Conservation (phyloP, 1,140 invertebrate genomes). For the Nylanderia fulva region DNA sequence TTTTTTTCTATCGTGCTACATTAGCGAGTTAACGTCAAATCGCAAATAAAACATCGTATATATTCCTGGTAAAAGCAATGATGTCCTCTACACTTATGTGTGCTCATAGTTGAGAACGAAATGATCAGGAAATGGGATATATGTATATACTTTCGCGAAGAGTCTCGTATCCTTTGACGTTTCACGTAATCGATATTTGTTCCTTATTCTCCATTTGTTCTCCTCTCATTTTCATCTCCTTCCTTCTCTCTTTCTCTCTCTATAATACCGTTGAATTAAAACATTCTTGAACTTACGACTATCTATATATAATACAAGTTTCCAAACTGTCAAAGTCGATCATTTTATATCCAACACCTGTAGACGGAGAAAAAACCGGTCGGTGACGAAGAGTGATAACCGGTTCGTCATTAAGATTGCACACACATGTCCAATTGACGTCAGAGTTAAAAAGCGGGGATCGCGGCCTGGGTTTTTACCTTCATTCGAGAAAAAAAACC, state of each 20-base stretch:
- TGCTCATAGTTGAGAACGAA: neutral
- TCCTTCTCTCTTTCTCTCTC: too few species aligned
- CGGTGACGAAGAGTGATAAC: neutral
- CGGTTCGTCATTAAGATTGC: neutral
- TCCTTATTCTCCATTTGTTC: neutral
- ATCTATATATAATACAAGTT: too few species aligned
- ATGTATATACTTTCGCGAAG: neutral
- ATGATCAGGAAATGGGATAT: slow-evolving; percentile 10
- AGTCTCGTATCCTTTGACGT: neutral
- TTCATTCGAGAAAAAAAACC: neutral
- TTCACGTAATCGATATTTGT: neutral
- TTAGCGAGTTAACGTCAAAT: slow-evolving; percentile 9
- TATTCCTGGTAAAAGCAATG: neutral
- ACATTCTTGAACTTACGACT: too few species aligned
- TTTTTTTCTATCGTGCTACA: neutral
- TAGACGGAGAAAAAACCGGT: too few species aligned
- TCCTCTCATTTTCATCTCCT: neutral
- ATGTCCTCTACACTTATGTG: neutral
- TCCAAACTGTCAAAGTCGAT: neutral
- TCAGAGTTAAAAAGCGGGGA: neutral
- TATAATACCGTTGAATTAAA: too few species aligned
- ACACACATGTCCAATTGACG: neutral
- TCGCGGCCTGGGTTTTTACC: neutral
- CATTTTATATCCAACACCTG: neutral
- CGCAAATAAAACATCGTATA: slow-evolving; percentile 13